phyloP scores from a whole-genome alignment of 35 echinoderm and acorn worm species.

The Nesometra sesokonis region DNA sequence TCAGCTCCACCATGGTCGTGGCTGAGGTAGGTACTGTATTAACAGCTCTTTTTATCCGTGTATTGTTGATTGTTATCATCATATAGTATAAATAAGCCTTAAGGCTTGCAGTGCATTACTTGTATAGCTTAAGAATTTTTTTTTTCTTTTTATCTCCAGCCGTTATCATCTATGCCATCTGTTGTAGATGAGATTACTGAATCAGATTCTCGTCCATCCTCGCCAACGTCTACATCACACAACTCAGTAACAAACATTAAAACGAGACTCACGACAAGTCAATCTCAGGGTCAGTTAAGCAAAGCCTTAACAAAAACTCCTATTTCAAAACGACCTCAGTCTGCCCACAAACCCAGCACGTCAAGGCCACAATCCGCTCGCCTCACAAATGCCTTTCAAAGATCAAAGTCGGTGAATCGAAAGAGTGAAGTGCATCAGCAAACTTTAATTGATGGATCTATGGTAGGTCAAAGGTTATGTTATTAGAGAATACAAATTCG shows the following conservation, averaged over 20 bases:
- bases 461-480: neutral
- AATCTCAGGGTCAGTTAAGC: conserved; percentile 9
- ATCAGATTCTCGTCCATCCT: conserved; percentile 13
- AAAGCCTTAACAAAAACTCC: neutral
- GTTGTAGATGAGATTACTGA: conserved; percentile 42
- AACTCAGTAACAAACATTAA: neutral
- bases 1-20: too few species aligned
- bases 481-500: too few species aligned
- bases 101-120: too few species aligned
- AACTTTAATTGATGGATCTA: neutral
- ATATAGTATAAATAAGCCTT: too few species aligned
- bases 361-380: conserved; percentile 46
- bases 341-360: conserved; percentile 50
- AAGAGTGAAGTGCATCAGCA: neutral
- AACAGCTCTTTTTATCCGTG: too few species aligned
- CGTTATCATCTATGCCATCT: conserved; percentile 82
- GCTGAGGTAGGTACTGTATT: too few species aligned
- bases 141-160: conserved; percentile 20
- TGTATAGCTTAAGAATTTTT: too few species aligned
- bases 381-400: conserved; percentile 16
- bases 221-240: neutral
- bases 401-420: conserved; percentile 42
- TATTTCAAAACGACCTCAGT: conserved; percentile 19
- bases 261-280: neutral
- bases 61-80: too few species aligned